Conservation (phyloP, 2,888 invertebrate genomes). For the Nemotelus pantherinus region DNA sequence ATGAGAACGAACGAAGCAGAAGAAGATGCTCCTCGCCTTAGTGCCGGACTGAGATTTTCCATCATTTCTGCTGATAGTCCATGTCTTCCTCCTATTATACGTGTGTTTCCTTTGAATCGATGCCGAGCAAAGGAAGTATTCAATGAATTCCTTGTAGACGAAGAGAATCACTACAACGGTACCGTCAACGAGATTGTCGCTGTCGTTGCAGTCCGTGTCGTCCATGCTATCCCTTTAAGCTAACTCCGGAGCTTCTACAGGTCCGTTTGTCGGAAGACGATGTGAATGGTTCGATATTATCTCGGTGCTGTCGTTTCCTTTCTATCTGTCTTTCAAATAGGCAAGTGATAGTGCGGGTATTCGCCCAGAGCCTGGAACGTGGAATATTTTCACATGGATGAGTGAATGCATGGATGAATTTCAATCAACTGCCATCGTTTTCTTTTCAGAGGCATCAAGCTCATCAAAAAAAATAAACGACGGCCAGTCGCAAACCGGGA, state of each 20-base stretch:
- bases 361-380: background rate
- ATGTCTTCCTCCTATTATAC: background rate
- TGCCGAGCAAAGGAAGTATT: conserved; percentile 25
- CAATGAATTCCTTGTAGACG: conserved; percentile 21
- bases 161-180: conserved; percentile 9
- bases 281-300: conserved; percentile 26
- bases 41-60: background rate
- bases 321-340: background rate
- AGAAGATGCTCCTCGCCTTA: background rate
- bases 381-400: conserved; percentile 31
- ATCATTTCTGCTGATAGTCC: background rate
- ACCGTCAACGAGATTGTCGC: background rate
- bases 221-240: background rate
- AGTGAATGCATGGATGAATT: conserved; percentile 33
- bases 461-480: background rate
- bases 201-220: background rate
- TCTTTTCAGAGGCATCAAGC: background rate
- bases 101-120: conserved; percentile 22
- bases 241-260: background rate
- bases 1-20: background rate
- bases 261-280: background rate
- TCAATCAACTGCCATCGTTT: conserved; percentile 25
- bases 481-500: background rate
- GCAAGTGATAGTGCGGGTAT: conserved; percentile 25
- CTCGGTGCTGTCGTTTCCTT: conserved; percentile 6